Conservation (phyloP, 2,797 vertebrate genomes). For the Lithobates sylvaticus region DNA sequence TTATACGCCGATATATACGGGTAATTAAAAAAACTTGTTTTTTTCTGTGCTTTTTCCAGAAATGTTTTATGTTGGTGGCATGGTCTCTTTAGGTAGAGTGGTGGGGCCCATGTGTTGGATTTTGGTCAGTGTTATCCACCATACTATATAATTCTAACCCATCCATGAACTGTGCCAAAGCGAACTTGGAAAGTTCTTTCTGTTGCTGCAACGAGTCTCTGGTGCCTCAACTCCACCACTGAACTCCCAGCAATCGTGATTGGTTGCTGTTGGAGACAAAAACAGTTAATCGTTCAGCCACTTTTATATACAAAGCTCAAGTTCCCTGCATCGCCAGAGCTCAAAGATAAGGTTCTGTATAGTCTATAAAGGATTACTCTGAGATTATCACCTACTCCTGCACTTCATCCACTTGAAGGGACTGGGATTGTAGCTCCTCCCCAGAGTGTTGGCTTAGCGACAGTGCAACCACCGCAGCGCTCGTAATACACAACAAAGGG, state of each 20-base stretch:
- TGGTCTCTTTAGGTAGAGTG: too few species aligned
- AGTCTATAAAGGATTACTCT: neutral
- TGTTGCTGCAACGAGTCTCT: too few species aligned
- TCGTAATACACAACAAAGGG: slow-evolving; percentile 39
- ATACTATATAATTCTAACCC: too few species aligned
- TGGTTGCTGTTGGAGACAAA: neutral
- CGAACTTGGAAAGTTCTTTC: too few species aligned
- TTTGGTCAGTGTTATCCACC: too few species aligned
- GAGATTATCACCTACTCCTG: neutral
- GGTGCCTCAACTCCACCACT: too few species aligned
- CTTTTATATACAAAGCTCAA: neutral
- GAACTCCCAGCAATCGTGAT: neutral
- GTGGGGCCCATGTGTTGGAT: too few species aligned
- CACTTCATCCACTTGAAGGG: neutral
- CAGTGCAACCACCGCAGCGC: slow-evolving; percentile 8
- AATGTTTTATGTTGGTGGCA: too few species aligned
- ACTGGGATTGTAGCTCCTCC: neutral
- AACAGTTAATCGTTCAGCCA: neutral
- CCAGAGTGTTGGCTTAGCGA: neutral
- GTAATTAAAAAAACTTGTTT: too few species aligned
- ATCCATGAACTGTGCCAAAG: neutral
- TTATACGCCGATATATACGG: too few species aligned
- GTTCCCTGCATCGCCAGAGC: neutral
- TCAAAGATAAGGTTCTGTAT: neutral
- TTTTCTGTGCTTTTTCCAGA: too few species aligned